Conservation (phyloP, 2,888 invertebrate species). For the Philonicus albiceps region DNA sequence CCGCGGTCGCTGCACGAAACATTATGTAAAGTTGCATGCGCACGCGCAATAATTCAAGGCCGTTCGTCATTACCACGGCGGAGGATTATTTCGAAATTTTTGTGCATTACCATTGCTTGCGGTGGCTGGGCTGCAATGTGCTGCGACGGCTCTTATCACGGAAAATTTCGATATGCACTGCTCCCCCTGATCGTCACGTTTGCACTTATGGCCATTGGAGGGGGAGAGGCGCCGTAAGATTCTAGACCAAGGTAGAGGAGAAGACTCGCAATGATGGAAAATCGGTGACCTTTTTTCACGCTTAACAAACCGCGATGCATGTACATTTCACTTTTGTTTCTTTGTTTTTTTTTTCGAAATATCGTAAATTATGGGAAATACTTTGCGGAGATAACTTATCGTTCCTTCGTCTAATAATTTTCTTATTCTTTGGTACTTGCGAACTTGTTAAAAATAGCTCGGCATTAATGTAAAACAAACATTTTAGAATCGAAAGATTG, state of each 20-base stretch:
- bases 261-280: not conserved
- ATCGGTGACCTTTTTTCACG: not conserved
- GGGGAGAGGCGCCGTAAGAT: not conserved
- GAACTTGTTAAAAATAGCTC: not conserved
- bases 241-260: not conserved
- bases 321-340: not conserved
- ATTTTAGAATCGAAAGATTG: not conserved
- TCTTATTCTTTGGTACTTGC: not conserved
- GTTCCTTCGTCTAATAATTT: not conserved
- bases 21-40: slow-evolving; percentile 31
- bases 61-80: slow-evolving; percentile 24
- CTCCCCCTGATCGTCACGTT: not conserved
- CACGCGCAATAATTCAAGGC: slow-evolving; percentile 34
- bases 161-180: not conserved
- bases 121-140: not conserved
- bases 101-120: not conserved
- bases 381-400: not conserved
- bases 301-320: not conserved
- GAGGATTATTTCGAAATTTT: slow-evolving; percentile 30
- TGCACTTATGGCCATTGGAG: not conserved
- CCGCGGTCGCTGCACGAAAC: not conserved
- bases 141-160: not conserved
- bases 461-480: too few species aligned
- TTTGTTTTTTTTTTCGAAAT: not conserved
- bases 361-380: not conserved